These are phyloP conservation scores for Silurus glanis DNA, from an alignment of 2,113 vertebrate species.

Conservation along the genomic window DNA sequence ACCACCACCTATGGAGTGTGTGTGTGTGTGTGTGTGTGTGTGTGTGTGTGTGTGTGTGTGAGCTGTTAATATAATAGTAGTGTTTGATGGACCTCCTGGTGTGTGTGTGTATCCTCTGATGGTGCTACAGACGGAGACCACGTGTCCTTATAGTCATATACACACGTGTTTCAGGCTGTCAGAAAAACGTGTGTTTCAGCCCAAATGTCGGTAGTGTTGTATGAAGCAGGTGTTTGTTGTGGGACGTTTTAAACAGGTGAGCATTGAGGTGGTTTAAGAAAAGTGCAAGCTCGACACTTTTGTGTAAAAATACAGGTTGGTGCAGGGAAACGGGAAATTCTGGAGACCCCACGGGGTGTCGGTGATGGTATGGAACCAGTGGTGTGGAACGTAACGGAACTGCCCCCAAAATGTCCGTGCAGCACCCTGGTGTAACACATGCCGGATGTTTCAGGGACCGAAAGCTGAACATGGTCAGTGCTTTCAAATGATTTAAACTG, in stretches of 20 bases:
- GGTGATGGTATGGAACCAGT: too few species aligned
- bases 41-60: not conserved
- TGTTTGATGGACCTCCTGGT: not conserved
- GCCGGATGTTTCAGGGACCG: not conserved
- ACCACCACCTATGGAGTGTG: not conserved
- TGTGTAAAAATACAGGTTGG: too few species aligned
- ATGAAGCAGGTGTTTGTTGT: too few species aligned
- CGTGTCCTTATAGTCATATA: not conserved
- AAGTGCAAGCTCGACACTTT: too few species aligned
- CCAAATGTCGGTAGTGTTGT: not conserved
- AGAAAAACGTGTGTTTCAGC: not conserved
- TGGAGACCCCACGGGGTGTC: too few species aligned
- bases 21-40: constrained; percentile 4
- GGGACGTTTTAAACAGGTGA: too few species aligned
- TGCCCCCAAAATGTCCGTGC: too few species aligned
- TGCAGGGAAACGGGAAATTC: too few species aligned
- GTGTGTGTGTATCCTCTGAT: not conserved
- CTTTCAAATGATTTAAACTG: not conserved
- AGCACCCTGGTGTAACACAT: not conserved
- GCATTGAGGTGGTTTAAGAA: too few species aligned
- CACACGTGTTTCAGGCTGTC: not conserved
- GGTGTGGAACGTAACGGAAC: too few species aligned
- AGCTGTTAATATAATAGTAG: not conserved
- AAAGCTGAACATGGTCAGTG: not conserved
- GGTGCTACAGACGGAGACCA: not conserved